Evolutionary conservation across 2,797 vertebrate species (phyloP), one percentile per base, ranked within the genome.

Genomic region (Myotis myotis): DNA sequence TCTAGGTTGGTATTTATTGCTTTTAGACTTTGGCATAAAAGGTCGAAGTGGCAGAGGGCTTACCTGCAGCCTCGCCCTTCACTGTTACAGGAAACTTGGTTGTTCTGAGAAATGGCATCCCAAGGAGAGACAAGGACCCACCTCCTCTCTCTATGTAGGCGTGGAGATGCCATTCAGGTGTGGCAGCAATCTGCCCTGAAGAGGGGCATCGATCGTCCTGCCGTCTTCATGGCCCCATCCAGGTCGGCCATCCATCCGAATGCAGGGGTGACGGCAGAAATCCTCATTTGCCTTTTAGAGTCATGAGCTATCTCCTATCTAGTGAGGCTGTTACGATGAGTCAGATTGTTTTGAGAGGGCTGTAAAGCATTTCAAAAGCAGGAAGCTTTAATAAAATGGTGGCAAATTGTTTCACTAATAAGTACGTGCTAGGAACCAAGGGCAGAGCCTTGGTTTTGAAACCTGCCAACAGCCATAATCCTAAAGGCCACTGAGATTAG

Each of bases 341-440:
- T 47, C 66, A 55, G 25, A 6, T 30, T 72, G 57, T 92, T 84
- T 78, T 70, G 23, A 33, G 83, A 87, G 55, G 66, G 20, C 80
- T 79, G 1, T 30, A 71, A 79, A 71, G 80, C 81, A 93, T 92
- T 92, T 87, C 86, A 30, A 75, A 96, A 95, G 75, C 71, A 82
- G 75, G 84, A 94, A 64, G 81, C 66, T 87, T 95, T 93, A 57
- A 84, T 80, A 68, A 83, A 92, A 86, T 53, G 64, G 9, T 41
- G 75, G 33, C 33, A 93, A 89, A 85, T 89, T 36, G 90, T 84
- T 90, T 83, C 64, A 75, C 68, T 94, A 83, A 74, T 81, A 87
- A 93, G 62, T 57, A 55, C 38, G 3, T 72, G 30, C 64, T 88
- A n/a, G 89, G 98, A 97, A 98, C 81, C 95, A 92, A 97, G 84